Conservation (phyloP, 2,113 vertebrate genomes). For the Corythaeola cristata region DNA sequence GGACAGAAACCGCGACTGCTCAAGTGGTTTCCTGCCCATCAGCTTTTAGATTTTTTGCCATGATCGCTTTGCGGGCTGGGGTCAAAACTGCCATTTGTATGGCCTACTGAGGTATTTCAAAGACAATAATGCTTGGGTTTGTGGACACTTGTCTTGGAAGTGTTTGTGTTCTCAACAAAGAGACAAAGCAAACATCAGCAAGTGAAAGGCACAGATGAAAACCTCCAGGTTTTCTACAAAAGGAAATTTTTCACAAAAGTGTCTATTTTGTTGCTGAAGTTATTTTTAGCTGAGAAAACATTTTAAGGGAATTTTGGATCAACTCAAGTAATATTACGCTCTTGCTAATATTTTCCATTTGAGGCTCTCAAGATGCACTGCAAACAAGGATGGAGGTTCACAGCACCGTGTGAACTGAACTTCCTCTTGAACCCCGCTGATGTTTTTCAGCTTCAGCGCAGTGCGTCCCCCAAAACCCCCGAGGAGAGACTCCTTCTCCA, state of each 20-base stretch:
- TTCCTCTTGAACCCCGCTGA: neutral
- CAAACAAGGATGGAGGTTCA: constrained; percentile 1
- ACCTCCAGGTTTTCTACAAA: neutral
- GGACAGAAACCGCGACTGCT: neutral
- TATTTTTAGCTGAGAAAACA: constrained; percentile 61
- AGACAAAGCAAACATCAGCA: constrained; percentile 45
- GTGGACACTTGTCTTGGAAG: neutral
- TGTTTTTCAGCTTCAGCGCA: neutral
- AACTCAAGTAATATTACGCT: neutral
- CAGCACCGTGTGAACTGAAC: neutral
- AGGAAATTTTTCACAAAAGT: constrained; percentile 14
- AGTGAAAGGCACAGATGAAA: neutral
- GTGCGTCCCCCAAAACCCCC: neutral
- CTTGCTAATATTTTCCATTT: constrained; percentile 41
- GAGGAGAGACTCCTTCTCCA: neutral
- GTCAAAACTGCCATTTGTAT: neutral
- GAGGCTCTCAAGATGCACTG: constrained; percentile 10
- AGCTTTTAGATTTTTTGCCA: neutral
- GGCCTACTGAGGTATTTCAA: neutral
- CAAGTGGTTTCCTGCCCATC: neutral
- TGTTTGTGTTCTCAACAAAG: constrained; percentile 13
- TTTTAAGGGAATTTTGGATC: constrained; percentile 50
- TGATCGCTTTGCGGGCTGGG: neutral
- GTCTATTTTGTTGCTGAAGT: neutral
- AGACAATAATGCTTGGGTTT: neutral